Evolutionary conservation across 30 jellyfish, hydroid and myxozoan species (phyloP), one percentile per base, ranked within the genome.

Genomic region (Rhopilema esculentum): DNA sequence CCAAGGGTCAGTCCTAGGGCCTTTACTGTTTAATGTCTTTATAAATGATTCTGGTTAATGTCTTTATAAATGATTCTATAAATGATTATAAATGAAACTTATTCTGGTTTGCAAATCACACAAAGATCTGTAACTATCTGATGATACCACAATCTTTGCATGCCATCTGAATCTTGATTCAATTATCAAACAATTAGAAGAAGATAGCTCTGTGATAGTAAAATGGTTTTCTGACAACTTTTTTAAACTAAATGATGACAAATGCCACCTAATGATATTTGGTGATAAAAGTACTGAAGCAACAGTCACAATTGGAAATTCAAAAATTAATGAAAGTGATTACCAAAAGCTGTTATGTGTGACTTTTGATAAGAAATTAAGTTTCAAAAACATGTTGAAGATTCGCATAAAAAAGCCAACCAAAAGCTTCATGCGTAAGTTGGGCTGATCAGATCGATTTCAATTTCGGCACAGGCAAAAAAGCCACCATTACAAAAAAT

Each of bases 311-410:
- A 77, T 77, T 57, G 4, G 79, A 77, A 77, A 20, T 51, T 62
- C 88, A 53, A 77, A 76, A 50, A 77, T 77, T 25, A 52, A 77
- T 77, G 0, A 51, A 77, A 77, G 80, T 77, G 88, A 77, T 49
- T 77, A 77, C 53, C 77, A 77, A 77, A 77, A 51, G 53, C 79
- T 77, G 80, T 77, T 77, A 49, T 29, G 82, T n/a, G 51, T 61
- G 30, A n/a, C 70, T 80, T 57, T 80, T 80, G 80, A 80, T 80
- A 80, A 57, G 90, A 80, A 80, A 32, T 69, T 80, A 80, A 80
- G 90, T 69, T 27, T 63, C 90, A 80, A 82, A 80, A 80, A 69
- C 82, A 57, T 80, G 84, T 27, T 48, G 69, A 7, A 61, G 84
- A 80, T 73, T 73, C 40, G 77, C 40, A 69, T 69, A 73, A 77